These are phyloP conservation scores for Hydrotaea cyrtoneurina DNA, from an alignment of 2,888 invertebrate genomes.

Conservation along the genomic window DNA sequence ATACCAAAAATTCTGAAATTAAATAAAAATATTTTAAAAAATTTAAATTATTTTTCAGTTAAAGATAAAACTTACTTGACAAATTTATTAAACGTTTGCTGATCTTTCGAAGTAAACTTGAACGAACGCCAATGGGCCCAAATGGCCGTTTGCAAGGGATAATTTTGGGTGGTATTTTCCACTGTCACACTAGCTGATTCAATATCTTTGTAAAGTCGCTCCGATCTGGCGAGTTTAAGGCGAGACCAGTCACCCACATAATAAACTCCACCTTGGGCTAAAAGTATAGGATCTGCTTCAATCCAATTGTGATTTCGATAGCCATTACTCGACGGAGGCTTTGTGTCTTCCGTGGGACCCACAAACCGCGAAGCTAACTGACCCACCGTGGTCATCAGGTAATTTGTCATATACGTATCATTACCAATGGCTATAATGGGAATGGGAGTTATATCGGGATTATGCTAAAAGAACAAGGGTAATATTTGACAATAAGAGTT, in stretches of 20 bases:
- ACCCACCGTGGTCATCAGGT: slow-evolving; percentile 75
- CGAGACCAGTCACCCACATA: slow-evolving; percentile 80
- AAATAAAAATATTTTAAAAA: not conserved
- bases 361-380: slow-evolving; percentile 77
- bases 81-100: slow-evolving; percentile 75
- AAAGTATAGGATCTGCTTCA: slow-evolving; percentile 77
- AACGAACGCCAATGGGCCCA: slow-evolving; percentile 79
- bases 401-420: slow-evolving; percentile 74
- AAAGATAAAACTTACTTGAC: slow-evolving; percentile 74
- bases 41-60: not conserved
- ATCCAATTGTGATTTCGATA: slow-evolving; percentile 72
- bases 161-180: slow-evolving; percentile 69
- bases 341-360: slow-evolving; percentile 74
- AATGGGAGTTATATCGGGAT: slow-evolving; percentile 75
- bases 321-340: slow-evolving; percentile 64
- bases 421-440: slow-evolving; percentile 76
- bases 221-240: slow-evolving; percentile 70
- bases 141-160: slow-evolving; percentile 76
- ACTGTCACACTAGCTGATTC: slow-evolving; percentile 71
- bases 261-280: slow-evolving; percentile 79
- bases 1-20: slow-evolving; percentile 78
- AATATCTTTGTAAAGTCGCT: slow-evolving; percentile 74
- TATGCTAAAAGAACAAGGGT: slow-evolving; percentile 59
- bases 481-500: not conserved
- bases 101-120: slow-evolving; percentile 73